Conservation (phyloP, 2,797 vertebrate genomes). For the Alauda arvensis region DNA sequence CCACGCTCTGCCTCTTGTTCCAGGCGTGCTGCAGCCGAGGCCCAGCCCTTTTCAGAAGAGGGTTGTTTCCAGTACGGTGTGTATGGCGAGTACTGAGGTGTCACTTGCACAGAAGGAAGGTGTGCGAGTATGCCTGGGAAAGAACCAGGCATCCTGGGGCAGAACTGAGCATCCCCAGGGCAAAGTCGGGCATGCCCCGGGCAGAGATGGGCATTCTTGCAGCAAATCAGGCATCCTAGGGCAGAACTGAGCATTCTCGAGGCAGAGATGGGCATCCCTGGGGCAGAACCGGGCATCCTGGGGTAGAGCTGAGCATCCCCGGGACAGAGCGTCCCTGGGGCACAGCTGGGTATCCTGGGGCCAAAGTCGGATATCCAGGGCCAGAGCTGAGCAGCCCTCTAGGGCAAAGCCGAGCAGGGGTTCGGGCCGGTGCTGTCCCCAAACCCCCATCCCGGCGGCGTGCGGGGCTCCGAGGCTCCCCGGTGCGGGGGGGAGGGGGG, state of each 20-base stretch:
- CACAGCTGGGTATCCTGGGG: background rate
- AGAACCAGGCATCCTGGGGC: background rate
- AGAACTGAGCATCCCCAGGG: background rate
- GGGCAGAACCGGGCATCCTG: background rate
- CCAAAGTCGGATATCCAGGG: background rate
- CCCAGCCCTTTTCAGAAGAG: background rate
- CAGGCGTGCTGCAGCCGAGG: accelerated
- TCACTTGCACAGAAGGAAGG: background rate
- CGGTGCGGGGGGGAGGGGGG: background rate
- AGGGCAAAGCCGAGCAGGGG: background rate
- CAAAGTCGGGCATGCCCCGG: background rate
- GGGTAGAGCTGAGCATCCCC: no score
- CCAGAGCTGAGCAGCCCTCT: background rate
- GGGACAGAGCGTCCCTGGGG: background rate
- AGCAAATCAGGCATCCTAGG: background rate
- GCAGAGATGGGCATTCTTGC: background rate
- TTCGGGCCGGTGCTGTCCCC: background rate
- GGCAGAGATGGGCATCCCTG: background rate
- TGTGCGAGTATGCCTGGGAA: background rate
- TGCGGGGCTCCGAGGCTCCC: background rate
- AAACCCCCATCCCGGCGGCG: no score
- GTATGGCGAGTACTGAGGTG: background rate
- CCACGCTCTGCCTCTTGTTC: background rate
- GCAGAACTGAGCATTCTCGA: background rate
- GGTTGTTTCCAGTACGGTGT: background rate